Percentiles rank a stretch among this genome's conserved stretches.
These are phyloP conservation scores for Otolemur garnettii DNA, from an alignment of 2,113 vertebrate genomes.

Conservation along the genomic window DNA sequence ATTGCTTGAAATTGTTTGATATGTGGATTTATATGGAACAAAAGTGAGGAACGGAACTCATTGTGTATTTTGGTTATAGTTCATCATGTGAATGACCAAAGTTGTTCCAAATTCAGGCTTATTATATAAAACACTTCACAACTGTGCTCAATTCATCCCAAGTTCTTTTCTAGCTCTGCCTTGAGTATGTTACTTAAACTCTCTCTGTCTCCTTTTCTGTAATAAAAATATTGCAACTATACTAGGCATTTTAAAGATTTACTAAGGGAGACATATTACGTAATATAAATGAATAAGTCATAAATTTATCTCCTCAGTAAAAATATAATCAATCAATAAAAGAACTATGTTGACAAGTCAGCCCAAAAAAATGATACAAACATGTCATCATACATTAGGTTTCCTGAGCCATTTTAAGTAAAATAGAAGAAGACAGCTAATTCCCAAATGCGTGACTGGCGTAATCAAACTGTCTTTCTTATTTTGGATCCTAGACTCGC, in stretches of 20 bases:
- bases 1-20: background rate
- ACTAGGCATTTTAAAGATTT: background rate
- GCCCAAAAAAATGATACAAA: background rate
- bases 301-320: background rate
- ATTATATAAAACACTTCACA: background rate
- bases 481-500: background rate
- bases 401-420: background rate
- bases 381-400: background rate
- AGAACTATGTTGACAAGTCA: background rate
- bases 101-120: background rate
- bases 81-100: background rate
- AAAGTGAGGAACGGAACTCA: background rate
- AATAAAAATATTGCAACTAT: background rate
- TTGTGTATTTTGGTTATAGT: background rate
- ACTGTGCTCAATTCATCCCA: background rate
- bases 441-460: background rate
- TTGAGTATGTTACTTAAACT: background rate
- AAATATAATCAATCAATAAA: background rate
- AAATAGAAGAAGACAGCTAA: background rate
- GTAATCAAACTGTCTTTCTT: background rate
- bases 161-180: background rate
- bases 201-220: background rate
- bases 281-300: background rate
- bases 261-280: background rate
- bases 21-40: background rate